A percentile compares a stretch with the other conserved stretches of the same genome.
Evolutionary conservation across 2,797 vertebrate genomes (phyloP).

Genomic region (Jordanella pulchra): DNA sequence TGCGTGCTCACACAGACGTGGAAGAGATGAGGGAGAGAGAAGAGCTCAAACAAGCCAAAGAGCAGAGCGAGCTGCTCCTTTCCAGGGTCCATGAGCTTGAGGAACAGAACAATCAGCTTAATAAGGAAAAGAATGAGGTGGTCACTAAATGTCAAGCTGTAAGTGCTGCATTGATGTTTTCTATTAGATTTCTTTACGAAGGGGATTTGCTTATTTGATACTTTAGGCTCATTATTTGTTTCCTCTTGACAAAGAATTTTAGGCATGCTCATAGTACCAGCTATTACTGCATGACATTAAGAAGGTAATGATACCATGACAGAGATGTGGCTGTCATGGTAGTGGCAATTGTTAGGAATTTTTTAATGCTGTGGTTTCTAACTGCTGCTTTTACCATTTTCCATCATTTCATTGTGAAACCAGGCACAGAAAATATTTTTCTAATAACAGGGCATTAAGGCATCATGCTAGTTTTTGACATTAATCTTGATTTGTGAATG

Average conservation of each 20-base stretch:
- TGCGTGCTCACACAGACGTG: conserved; percentile 39
- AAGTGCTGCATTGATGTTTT: conserved; percentile 56
- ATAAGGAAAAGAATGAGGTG: conserved; percentile 69
- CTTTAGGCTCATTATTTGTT: conserved; percentile 42
- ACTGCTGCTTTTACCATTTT: conserved; percentile 61
- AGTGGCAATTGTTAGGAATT: conserved; percentile 36
- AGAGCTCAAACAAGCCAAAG: conserved; percentile 75
- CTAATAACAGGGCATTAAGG: conserved; percentile 19
- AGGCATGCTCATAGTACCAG: conserved; percentile 56
- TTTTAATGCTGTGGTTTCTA: conserved; percentile 58
- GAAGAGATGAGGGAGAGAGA: conserved; percentile 78
- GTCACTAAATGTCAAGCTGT: conserved; percentile 67
- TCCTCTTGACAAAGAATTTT: conserved; percentile 62
- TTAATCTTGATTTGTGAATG: conserved; percentile 23
- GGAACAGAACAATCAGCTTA: conserved; percentile 66
- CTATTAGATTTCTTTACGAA: conserved; percentile 15
- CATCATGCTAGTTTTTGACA: conserved; percentile 39
- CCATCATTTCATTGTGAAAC: conserved; percentile 55
- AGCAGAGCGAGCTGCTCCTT: conserved; percentile 73
- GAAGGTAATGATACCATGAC: conserved; percentile 64
- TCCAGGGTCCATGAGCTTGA: conserved; percentile 69
- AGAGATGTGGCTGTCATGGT: conserved; percentile 16
- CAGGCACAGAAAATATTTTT: conserved; percentile 20
- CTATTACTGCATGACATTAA: conserved; percentile 52
- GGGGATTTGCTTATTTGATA: conserved; percentile 31